A percentile compares a stretch with the other conserved stretches of the same genome.
Evolutionary conservation across 2,888 invertebrate genomes (phyloP).

Genomic region (Pristionchus maxplancki): DNA sequence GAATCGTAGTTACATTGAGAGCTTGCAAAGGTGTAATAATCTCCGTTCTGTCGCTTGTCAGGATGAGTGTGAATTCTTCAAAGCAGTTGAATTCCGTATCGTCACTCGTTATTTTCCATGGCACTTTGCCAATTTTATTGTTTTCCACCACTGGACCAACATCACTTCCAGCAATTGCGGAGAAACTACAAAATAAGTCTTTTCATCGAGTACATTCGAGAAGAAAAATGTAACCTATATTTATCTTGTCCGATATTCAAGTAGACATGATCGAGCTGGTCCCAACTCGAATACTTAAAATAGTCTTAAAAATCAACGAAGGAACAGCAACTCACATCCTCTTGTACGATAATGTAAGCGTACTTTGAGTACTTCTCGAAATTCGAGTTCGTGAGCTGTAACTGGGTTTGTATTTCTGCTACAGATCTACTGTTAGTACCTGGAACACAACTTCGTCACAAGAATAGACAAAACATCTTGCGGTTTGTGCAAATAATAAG

Average conservation of each 20-base stretch:
- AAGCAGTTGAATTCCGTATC: background rate
- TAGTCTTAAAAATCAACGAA: background rate
- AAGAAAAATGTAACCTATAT: background rate
- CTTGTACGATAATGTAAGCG: background rate
- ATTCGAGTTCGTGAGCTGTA: background rate
- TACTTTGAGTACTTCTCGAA: background rate
- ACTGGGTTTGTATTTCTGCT: background rate
- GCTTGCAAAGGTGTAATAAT: background rate
- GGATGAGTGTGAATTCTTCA: background rate
- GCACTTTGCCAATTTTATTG: background rate
- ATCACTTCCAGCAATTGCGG: background rate
- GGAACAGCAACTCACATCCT: background rate
- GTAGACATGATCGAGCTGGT: background rate
- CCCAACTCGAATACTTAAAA: background rate
- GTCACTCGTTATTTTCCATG: background rate
- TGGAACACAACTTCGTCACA: background rate
- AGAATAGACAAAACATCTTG: background rate
- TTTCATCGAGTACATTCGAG: no score
- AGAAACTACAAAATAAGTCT: background rate
- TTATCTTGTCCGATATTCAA: background rate
- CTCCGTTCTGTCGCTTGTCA: background rate
- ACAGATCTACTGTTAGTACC: background rate
- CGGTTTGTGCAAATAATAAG: background rate
- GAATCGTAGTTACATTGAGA: background rate
- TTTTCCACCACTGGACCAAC: background rate